Conservation (phyloP, 2,888 invertebrate species). For the Homarus gammarus region DNA sequence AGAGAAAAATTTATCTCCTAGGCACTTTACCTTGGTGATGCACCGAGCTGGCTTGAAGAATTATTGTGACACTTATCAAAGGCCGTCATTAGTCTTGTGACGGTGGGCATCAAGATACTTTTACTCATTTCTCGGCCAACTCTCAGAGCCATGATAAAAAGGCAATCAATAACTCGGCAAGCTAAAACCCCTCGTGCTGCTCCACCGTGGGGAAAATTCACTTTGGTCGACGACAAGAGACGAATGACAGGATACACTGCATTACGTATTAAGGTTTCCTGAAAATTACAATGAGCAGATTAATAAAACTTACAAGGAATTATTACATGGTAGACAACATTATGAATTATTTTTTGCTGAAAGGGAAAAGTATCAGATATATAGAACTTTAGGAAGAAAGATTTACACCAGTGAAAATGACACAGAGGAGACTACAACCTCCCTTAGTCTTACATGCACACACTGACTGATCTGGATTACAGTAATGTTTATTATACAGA, state of each 20-base stretch:
- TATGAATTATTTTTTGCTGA: no score
- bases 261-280: constrained; percentile 91
- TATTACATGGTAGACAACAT: no score
- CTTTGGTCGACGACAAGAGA: constrained; percentile 88
- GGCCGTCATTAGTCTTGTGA: constrained; percentile 65
- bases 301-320: neutral
- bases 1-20: no score
- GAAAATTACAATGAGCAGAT: constrained; percentile 77
- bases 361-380: neutral
- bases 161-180: constrained; percentile 89
- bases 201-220: constrained; percentile 90
- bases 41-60: constrained; percentile 39
- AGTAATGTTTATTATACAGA: no score
- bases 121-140: constrained; percentile 76
- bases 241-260: constrained; percentile 88
- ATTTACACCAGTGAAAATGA: no score
- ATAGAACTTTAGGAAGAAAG: no score
- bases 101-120: constrained; percentile 69
- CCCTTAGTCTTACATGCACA: no score
- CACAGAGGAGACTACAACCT: no score
- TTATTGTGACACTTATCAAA: constrained; percentile 71
- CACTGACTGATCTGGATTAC: no score
- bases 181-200: constrained; percentile 87
- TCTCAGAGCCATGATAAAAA: constrained; percentile 84
- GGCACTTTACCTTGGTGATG: constrained; percentile 50